Base-by-base conservation (phyloP, 1,140 invertebrate species). In the Pemphigus obesinymphae region DNA sequence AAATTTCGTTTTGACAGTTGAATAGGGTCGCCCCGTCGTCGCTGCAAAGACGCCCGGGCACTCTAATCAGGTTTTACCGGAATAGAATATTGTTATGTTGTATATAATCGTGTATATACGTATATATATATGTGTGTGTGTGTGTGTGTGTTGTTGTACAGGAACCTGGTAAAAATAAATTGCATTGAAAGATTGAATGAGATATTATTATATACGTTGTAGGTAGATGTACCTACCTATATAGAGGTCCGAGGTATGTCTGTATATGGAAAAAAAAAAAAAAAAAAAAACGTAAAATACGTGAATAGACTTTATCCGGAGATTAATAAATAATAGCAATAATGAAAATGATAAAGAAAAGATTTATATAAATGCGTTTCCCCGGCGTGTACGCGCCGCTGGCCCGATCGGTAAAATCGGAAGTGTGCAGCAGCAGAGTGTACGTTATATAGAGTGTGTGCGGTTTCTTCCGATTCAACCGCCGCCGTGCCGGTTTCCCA, bases 21-120 rank as follows among this genome's bases (percentile, higher is more conserved):
- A 61, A 78, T 58, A 23, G 75, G 50, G 50, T 78, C 31, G 26
- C 31, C 20, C 20, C 34, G 63, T 6, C 26, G 6, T 23, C 20
- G 23, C 11, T n/a, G 50, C 40, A 37, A 53, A 53, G 45, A 73
- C 70, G 48, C 63, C 23, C 40, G 70, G 45, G 29, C 29, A 58
- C 40, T 78, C n/a, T 61, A 78, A 78, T 78, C 75, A 78, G 75
- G 75, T 78, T 78, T 78, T 78, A 78, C 75, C 48, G 53, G 75
- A 78, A 78, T 61, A 78, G 53, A 43, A 34, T 37, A 13, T n/a
- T 72, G 55, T 48, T 40, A 20, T 34, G 37, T 31, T 34, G 8
- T 29, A 66, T 23, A 6, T 5, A 20, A 29, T 40, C 1, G 7
- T 17, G 26, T 4, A 17, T 20, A 20, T 10, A 10, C 45, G 45